Evolutionary conservation across 2,888 invertebrate genomes (phyloP).

Genomic region (Hirtodrosophila duncani): DNA sequence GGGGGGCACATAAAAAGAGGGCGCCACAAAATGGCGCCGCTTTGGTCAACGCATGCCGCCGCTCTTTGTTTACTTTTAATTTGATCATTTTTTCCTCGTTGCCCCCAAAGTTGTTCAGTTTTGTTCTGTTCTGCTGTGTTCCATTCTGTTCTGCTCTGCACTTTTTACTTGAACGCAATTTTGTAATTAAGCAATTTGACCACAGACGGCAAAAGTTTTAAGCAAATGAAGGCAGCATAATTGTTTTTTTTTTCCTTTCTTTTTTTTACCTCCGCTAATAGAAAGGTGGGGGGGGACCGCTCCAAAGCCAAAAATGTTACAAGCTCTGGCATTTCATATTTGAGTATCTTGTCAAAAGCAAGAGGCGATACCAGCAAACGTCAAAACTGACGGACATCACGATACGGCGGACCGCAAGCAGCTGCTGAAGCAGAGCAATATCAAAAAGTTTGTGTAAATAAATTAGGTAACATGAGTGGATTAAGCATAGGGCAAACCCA

Average conservation of each 20-base stretch:
- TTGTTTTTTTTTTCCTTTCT: constrained; percentile 38
- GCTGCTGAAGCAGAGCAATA: constrained; percentile 24
- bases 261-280: background rate
- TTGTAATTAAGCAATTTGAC: constrained; percentile 76
- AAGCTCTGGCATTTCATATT: constrained; percentile 2
- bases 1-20: constrained; percentile 40
- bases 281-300: constrained; percentile 11
- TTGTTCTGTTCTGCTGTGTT: constrained; percentile 21
- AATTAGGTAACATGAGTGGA: no score
- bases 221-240: constrained; percentile 63
- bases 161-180: constrained; percentile 59
- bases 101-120: background rate
- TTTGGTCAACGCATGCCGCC: constrained; percentile 60
- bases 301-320: constrained; percentile 24
- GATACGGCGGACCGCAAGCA: no score
- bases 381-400: constrained; percentile 22
- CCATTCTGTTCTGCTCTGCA: constrained; percentile 18
- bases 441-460: constrained; percentile 49
- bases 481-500: no score
- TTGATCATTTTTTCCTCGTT: constrained; percentile 48
- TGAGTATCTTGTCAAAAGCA: constrained; percentile 23
- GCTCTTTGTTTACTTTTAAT: constrained; percentile 73
- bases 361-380: constrained; percentile 3
- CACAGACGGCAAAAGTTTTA: constrained; percentile 61
- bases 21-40: constrained; percentile 63